phyloP scores from a whole-genome alignment of 2,888 invertebrate genomes.

The Agrochola litura region DNA sequence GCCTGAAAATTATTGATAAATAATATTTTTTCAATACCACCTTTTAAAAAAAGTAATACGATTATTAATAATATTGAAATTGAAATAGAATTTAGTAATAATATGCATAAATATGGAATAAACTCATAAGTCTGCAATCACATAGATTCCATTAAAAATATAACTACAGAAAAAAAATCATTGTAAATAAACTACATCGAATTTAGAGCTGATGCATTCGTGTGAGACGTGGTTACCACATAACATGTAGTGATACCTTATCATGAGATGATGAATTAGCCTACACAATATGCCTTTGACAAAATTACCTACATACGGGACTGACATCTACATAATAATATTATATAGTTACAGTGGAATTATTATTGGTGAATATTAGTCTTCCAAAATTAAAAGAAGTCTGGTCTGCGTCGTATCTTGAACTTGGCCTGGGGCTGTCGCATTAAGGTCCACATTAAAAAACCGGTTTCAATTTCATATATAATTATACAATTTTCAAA shows the following conservation, averaged over 20 bases:
- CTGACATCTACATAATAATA: slow-evolving; percentile 44
- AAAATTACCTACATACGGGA: slow-evolving; percentile 34
- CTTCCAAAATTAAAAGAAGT: slow-evolving; percentile 68
- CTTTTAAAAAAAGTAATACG: slow-evolving; percentile 71
- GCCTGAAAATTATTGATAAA: slow-evolving; percentile 84
- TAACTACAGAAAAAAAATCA: slow-evolving; percentile 46
- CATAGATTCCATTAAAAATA: slow-evolving; percentile 62
- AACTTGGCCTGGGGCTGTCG: neutral
- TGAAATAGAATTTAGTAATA: slow-evolving; percentile 71
- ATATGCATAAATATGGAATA: slow-evolving; percentile 64
- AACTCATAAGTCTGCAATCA: slow-evolving; percentile 65
- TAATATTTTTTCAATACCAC: slow-evolving; percentile 85
- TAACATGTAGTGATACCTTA: slow-evolving; percentile 35
- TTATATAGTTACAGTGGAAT: slow-evolving; percentile 51
- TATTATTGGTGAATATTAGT: slow-evolving; percentile 65
- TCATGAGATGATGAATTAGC: slow-evolving; percentile 47
- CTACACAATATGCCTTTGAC: slow-evolving; percentile 58
- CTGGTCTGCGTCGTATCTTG: slow-evolving; percentile 43
- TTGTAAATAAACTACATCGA: slow-evolving; percentile 68
- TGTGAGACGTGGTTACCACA: slow-evolving; percentile 35
- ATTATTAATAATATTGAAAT: slow-evolving; percentile 73
- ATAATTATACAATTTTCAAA: neutral
- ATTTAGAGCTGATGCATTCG: slow-evolving; percentile 63
- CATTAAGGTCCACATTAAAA: slow-evolving; percentile 20
- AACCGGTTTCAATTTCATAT: slow-evolving; percentile 10